phyloP scores from a whole-genome alignment of 1,140 invertebrate species.

The Leptopilina clavipes region DNA sequence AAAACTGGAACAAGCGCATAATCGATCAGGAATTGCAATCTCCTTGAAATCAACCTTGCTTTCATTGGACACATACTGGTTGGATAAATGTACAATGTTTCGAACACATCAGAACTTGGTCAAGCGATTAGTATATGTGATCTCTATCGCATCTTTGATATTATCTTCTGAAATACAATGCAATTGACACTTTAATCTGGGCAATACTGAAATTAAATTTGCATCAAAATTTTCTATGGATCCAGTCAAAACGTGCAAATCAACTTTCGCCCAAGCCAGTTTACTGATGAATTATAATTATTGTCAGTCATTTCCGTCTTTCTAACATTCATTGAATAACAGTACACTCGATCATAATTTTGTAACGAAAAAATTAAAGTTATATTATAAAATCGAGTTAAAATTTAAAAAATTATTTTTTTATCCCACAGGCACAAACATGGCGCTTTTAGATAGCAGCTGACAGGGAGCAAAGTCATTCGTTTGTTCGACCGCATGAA shows the following conservation, averaged over 20 bases:
- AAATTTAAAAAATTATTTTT: no score
- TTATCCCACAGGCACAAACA: no score
- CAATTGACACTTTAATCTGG: no score
- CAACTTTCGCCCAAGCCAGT: neutral
- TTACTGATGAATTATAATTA: neutral
- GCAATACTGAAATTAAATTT: neutral
- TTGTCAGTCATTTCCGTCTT: neutral
- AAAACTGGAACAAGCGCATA: slow-evolving; percentile 62
- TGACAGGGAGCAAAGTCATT: no score
- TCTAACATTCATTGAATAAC: slow-evolving; percentile 1
- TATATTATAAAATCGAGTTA: no score
- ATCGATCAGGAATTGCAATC: slow-evolving; percentile 67
- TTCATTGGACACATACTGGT: slow-evolving; percentile 67
- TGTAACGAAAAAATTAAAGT: no score
- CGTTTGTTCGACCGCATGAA: no score
- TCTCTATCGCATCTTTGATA: neutral
- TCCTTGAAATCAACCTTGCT: slow-evolving; percentile 70
- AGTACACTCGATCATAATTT: neutral
- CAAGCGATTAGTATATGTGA: neutral
- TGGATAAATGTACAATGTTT: slow-evolving; percentile 40
- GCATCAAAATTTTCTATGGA: neutral
- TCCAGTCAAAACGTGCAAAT: neutral
- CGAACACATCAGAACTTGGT: slow-evolving; percentile 18
- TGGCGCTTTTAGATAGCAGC: no score
- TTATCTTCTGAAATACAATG: neutral